Base-by-base conservation (phyloP, 2,113 vertebrate genomes). In the Ornithorhynchus anatinus region DNA sequence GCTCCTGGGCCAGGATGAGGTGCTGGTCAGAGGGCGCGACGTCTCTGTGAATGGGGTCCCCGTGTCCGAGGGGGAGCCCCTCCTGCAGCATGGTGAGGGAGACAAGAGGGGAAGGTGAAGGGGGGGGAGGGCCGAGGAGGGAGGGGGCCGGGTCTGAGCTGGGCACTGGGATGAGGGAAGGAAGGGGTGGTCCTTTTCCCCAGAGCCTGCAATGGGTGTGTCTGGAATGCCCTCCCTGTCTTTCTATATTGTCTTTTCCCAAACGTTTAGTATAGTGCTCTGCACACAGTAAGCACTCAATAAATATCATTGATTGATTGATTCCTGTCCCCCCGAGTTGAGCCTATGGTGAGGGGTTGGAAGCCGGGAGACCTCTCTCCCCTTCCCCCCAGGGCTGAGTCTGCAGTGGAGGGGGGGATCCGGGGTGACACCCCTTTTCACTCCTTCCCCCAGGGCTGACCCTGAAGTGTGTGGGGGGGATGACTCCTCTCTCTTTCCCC, bases 11-110 rank as follows among this genome's bases (percentile, higher is more conserved):
- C 75, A 89, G 0, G 93, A 96, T 67, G 71, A 89, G 6, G 93
- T 97, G 42, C 77, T 77, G 52, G 58, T 93, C 10, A 48, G 16
- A 27, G 90, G 84, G 5, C 73, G 43, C 23, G 92, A 93, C 1
- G 11, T 97, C 23, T 94, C 94, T 0, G 80, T 97, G 63, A 96
- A 97, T 0, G 88, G 86, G 3, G 54, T 69, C 0, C 39, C 3
- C 0, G 82, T 98, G 27, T 84, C 86, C 0, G 78, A 89, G 2
- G 90, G 94, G 54, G 84, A 82, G 4, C 88, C 96, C 0, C 72
- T 87, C 65, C 92, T 97, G 66, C 94, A 92, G 52, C 93, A 92
- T 0, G 95, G 96, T 98, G 76, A 87, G 84, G 44, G 3, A 6
- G 15, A 8, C 7, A 6, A 5, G 19, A 40, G 39, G 25, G 7